A percentile compares a stretch with the other conserved stretches of the same genome.
Conservation (phyloP, 2,888 invertebrate species). For the Pollenia amentaria region DNA sequence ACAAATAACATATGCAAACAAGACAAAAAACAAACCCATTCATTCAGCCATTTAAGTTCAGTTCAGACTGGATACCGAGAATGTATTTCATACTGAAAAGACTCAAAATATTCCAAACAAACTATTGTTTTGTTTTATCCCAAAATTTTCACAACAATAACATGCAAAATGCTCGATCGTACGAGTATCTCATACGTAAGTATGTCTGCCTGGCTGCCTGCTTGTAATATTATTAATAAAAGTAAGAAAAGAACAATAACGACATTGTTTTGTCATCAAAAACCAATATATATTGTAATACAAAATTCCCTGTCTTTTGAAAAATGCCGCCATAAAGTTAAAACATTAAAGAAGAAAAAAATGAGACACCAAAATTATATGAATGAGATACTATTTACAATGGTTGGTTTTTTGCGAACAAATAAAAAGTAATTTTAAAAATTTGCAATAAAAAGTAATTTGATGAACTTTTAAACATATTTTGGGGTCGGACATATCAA, state of each 20-base stretch:
- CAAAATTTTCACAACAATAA: slow-evolving; percentile 43
- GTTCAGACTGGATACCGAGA: neutral
- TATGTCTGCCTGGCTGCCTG: neutral
- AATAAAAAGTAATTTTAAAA: neutral
- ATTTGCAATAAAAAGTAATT: slow-evolving; percentile 5
- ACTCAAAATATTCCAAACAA: slow-evolving; percentile 51
- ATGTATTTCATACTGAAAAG: slow-evolving; percentile 49
- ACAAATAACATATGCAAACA: slow-evolving; percentile 47
- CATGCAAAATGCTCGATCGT: neutral
- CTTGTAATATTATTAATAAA: slow-evolving; percentile 44
- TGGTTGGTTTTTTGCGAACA: slow-evolving; percentile 1
- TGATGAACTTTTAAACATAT: neutral
- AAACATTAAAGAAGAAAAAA: neutral
- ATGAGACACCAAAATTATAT: neutral
- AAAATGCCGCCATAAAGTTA: slow-evolving; percentile 46
- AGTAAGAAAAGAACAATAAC: slow-evolving; percentile 66
- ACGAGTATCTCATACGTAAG: neutral
- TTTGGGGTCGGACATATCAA: neutral
- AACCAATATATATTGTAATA: slow-evolving; percentile 69
- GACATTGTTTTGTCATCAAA: slow-evolving; percentile 69
- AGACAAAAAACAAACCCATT: slow-evolving; percentile 37
- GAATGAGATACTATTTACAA: neutral
- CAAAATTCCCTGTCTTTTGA: slow-evolving; percentile 31
- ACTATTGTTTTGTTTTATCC: slow-evolving; percentile 63
- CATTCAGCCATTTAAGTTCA: neutral